Evolutionary conservation across 2,113 vertebrate genomes (phyloP).

Genomic region (Xiphophorus couchianus): DNA sequence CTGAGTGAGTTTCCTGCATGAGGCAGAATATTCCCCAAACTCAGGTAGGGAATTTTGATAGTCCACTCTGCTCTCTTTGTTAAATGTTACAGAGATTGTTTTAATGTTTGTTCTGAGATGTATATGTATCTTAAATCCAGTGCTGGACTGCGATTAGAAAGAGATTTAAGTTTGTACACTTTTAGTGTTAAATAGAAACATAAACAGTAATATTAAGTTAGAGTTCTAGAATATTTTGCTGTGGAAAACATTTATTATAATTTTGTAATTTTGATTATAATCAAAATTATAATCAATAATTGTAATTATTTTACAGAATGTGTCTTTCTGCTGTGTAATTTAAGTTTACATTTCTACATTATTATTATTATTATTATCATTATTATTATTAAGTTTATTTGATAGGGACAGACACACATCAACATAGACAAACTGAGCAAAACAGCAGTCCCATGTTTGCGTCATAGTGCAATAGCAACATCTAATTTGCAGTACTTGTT

Average conservation of each 20-base stretch:
- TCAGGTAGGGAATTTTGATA: not conserved
- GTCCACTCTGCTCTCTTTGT: not conserved
- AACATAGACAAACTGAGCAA: too few relatives aligned
- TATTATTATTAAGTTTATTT: too few relatives aligned
- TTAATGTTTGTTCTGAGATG: not conserved
- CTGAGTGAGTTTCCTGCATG: constrained; percentile 1
- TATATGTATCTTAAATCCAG: not conserved
- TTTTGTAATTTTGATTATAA: too few relatives aligned
- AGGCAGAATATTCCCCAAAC: not conserved
- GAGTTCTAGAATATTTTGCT: not conserved
- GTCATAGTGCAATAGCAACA: too few relatives aligned
- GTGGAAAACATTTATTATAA: not conserved
- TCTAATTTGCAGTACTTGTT: too few relatives aligned
- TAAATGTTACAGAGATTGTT: not conserved
- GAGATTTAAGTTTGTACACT: not conserved
- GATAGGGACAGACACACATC: too few relatives aligned
- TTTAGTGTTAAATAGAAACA: not conserved
- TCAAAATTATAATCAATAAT: too few relatives aligned
- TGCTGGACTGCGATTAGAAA: not conserved
- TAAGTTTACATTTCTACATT: not conserved
- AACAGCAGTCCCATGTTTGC: too few relatives aligned
- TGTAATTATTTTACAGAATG: not conserved
- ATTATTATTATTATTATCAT: too few relatives aligned
- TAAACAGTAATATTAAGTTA: not conserved
- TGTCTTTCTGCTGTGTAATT: constrained; percentile 2